Conservation (phyloP, 2,113 vertebrate genomes). For the Malurus melanocephalus region DNA sequence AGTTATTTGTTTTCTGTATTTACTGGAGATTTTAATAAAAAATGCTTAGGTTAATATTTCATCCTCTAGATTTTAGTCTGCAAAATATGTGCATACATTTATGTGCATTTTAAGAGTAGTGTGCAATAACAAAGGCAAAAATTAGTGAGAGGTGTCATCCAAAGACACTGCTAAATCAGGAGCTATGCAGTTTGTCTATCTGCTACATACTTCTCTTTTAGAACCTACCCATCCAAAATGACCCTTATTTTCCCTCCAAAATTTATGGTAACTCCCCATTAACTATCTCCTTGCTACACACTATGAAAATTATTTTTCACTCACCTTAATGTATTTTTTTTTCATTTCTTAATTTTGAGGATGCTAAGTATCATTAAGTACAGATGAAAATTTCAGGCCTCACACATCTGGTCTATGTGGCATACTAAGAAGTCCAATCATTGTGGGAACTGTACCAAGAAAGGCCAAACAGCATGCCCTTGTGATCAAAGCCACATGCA, state of each 20-base stretch:
- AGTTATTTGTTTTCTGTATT: neutral
- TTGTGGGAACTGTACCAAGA: neutral
- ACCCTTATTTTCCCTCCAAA: neutral
- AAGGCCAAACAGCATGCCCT: neutral
- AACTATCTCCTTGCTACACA: neutral
- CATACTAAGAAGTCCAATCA: neutral
- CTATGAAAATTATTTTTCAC: neutral
- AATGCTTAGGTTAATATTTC: neutral
- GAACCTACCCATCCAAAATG: neutral
- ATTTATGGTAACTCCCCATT: neutral
- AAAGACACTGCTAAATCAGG: neutral
- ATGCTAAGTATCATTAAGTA: neutral
- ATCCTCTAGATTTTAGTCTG: neutral
- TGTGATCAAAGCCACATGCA: neutral
- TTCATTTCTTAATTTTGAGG: neutral
- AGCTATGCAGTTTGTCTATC: neutral
- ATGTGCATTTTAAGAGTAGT: neutral
- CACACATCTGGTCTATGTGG: neutral
- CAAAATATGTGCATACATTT: neutral
- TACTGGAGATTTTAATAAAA: neutral
- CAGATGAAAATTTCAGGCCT: neutral
- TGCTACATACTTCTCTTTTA: neutral
- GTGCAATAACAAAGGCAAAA: neutral
- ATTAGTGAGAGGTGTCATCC: neutral
- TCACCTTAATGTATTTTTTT: neutral